Evolutionary conservation across 2,797 vertebrate genomes (phyloP).

Genomic region (Pseudopleuronectes americanus): DNA sequence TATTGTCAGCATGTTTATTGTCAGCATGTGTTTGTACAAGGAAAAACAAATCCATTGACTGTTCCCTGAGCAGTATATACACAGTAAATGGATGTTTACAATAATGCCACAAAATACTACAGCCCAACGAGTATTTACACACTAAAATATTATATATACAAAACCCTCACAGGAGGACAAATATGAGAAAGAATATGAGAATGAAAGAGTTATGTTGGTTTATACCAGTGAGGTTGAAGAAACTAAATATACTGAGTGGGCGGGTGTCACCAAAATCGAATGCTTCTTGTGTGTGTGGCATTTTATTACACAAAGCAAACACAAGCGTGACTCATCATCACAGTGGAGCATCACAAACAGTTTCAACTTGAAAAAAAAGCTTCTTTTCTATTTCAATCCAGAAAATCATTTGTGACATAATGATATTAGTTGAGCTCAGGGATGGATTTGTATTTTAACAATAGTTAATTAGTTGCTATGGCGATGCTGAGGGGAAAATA

Average conservation of each 20-base stretch:
- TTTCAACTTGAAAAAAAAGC: background rate
- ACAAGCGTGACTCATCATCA: slow-evolving; percentile 27
- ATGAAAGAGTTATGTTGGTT: no score
- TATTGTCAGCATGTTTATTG: no score
- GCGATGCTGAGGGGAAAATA: slow-evolving; percentile 87
- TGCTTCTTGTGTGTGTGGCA: slow-evolving; percentile 16
- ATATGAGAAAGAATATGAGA: no score
- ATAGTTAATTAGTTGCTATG: slow-evolving; percentile 91
- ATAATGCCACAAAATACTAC: background rate
- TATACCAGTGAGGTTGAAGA: no score
- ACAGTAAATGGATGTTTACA: background rate
- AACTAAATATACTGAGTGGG: background rate
- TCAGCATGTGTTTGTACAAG: no score
- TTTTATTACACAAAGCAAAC: slow-evolving; percentile 42
- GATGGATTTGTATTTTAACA: slow-evolving; percentile 67
- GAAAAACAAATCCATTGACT: no score
- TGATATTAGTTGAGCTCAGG: slow-evolving; percentile 56
- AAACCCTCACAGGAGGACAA: background rate
- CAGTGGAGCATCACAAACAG: slow-evolving; percentile 9
- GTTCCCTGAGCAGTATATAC: background rate
- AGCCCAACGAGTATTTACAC: background rate
- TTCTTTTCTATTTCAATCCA: slow-evolving; percentile 6
- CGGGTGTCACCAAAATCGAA: slow-evolving; percentile 26
- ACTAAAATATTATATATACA: background rate
- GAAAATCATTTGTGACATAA: slow-evolving; percentile 49